Base-by-base conservation (phyloP, 2,113 vertebrate species). In the Ammodramus savannarum region DNA sequence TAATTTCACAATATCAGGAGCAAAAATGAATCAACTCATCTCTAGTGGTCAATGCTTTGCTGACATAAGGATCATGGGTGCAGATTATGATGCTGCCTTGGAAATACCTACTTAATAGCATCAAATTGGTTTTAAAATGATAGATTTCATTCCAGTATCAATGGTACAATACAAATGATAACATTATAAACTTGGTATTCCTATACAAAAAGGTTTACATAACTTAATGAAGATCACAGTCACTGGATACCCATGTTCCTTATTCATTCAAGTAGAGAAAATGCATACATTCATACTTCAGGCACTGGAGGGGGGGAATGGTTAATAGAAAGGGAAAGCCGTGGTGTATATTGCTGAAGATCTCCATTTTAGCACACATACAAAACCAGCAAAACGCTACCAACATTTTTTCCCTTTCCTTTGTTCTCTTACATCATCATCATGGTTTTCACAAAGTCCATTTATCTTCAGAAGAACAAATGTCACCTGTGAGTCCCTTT, bases 381-480 rank as follows among this genome's bases (percentile, higher is more conserved):
- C 3, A 80, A 59, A 52, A 16, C 16, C 26, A n/a, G 52, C 21
- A 81, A 75, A 89, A 82, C 49, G 38, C 32, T 69, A 79, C 14
- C 29, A 9, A 79, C 9, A 7, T 11, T 76, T 91, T 74, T 68
- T 51, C 5, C 51, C 21, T 65, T 92, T 44, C 23, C 8, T 76
- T 52, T 91, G 29, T 48, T 68, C 49, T 83, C 36, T 51, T 52
- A 63, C 7, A 61, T 77, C 8, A 17, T 68, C 46, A 46, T 43
- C 29, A 36, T 11, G 13, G n/a, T 86, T 67, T 94, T 67, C 48
- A 80, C 38, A 18, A 69, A 21, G 32, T 76, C n/a, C 12, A 62
- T 36, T 76, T 89, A 69, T 82, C 66, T 75, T 69, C 71, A 62
- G 52, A 7, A 73, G 34, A 93, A 85, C 17, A 62, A 90, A 83